Base-by-base conservation (phyloP, 1,140 invertebrate species). In the Drosophila pseudoananassae region DNA sequence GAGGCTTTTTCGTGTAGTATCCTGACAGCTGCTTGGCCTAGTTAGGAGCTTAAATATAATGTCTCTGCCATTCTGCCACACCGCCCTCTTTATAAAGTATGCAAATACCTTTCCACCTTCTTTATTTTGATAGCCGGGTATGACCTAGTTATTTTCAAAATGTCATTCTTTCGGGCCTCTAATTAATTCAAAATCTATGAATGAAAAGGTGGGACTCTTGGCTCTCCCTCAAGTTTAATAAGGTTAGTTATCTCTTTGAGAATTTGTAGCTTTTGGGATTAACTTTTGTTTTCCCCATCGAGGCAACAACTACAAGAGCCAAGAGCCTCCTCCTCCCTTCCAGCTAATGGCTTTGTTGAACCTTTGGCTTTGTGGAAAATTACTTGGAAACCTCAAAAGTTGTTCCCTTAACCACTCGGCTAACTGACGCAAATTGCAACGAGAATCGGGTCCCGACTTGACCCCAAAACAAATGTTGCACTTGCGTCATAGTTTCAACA, bases 11-110 rank as follows among this genome's bases (percentile, higher is more conserved):
- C 31, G 25, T 52, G 23, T 45, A 31, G 63, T 79, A 57, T 64
- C 52, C 46, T 70, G 78, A 68, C 81, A 85, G 73, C 68, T 87
- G 81, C 74, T 85, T 87, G 79, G 69, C 82, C 81, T 52, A 85
- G 78, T 87, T 84, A 31, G 47, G 33, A 51, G 76, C 52, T 58
- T 52, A 43, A 69, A 51, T 31, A 12, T n/a, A 38, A 51, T 8
- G 7, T n/a, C n/a, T 14, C 38, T 40, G 25, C 31, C 55, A 56
- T 15, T 8, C n/a, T n/a, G n/a, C n/a, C 6, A 15, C 14, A 12
- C 20, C 52, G 27, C 20, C 25, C 58, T 15, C 40, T 12, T 36
- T 61, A 75, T 58, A 65, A 52, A 17, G 33, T 49, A 76, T 75
- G 72, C 71, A 75, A 76, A 76, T 75, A 23, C 8, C n/a, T n/a